These are phyloP conservation scores for Oryzaephilus surinamensis DNA, from an alignment of 1,140 invertebrate species.

Conservation along the genomic window DNA sequence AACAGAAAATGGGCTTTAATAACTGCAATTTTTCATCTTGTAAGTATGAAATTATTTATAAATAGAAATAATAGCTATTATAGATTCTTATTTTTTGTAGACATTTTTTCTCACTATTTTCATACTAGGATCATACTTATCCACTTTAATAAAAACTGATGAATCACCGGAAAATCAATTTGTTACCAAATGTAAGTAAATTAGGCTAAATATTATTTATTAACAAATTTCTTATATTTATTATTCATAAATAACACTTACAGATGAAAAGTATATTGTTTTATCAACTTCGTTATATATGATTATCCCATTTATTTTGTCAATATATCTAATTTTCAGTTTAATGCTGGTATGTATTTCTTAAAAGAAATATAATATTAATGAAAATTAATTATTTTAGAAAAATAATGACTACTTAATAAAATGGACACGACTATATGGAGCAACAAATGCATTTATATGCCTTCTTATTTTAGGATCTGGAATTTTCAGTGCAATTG, in stretches of 20 bases:
- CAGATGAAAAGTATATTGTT: slow-evolving; percentile 7
- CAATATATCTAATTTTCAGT: slow-evolving; percentile 3
- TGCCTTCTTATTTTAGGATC: slow-evolving; percentile 3
- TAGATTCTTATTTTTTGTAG: background rate
- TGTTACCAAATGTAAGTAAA: slow-evolving; percentile 3
- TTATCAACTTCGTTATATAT: slow-evolving; percentile 5
- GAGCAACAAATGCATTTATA: background rate
- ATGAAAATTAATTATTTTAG: slow-evolving; percentile 1
- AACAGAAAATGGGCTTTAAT: background rate
- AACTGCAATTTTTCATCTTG: slow-evolving; percentile 2
- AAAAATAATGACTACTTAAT: slow-evolving; percentile 4
- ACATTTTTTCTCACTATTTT: slow-evolving; percentile 3
- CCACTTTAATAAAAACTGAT: slow-evolving; percentile 5
- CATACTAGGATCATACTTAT: slow-evolving; percentile 3
- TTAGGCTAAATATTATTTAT: background rate
- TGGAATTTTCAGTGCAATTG: slow-evolving; percentile 4
- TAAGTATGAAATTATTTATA: slow-evolving; percentile 1
- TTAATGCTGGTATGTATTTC: slow-evolving; percentile 2
- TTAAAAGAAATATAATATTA: background rate
- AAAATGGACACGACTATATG: slow-evolving; percentile 1
- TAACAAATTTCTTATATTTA: background rate
- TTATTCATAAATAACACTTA: too few species aligned
- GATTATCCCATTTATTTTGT: slow-evolving; percentile 4
- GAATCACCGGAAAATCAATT: background rate
- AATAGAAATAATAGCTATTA: background rate